phyloP scores from a whole-genome alignment of 1,140 invertebrate species.

The Brachionus sp. region DNA sequence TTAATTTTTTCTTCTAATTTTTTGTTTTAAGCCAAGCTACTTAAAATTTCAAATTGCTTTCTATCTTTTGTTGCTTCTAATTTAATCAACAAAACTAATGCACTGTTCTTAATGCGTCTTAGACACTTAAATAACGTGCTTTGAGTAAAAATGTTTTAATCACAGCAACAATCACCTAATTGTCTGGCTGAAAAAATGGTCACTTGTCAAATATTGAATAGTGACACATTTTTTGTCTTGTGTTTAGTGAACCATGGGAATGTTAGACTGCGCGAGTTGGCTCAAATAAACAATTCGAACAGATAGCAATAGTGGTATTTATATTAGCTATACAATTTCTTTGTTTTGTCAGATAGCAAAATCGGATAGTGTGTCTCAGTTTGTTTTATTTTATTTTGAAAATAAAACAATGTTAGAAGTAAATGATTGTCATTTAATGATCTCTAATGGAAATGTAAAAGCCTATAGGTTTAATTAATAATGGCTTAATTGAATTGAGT shows the following conservation, averaged over 20 bases:
- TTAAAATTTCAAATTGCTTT: neutral
- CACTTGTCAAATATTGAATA: too few species aligned
- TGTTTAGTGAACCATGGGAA: neutral
- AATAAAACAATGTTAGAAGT: neutral
- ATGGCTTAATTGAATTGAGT: neutral
- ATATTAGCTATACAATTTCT: neutral
- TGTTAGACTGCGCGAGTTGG: too few species aligned
- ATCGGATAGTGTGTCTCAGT: neutral
- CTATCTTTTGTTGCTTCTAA: neutral
- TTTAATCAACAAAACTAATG: neutral
- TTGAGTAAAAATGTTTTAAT: neutral
- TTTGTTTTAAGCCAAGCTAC: neutral
- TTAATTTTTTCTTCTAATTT: neutral
- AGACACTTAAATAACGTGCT: neutral
- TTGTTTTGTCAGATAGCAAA: neutral
- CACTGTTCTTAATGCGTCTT: neutral
- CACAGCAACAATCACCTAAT: neutral
- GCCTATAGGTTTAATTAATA: neutral
- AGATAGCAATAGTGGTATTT: neutral
- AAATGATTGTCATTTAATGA: neutral
- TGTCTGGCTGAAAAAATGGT: too few species aligned
- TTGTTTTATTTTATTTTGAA: neutral
- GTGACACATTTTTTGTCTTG: neutral
- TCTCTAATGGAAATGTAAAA: neutral
- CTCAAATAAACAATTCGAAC: neutral